Evolutionary conservation across 1,140 invertebrate genomes (phyloP).

Genomic region (Yoshiicerus persimilis): DNA sequence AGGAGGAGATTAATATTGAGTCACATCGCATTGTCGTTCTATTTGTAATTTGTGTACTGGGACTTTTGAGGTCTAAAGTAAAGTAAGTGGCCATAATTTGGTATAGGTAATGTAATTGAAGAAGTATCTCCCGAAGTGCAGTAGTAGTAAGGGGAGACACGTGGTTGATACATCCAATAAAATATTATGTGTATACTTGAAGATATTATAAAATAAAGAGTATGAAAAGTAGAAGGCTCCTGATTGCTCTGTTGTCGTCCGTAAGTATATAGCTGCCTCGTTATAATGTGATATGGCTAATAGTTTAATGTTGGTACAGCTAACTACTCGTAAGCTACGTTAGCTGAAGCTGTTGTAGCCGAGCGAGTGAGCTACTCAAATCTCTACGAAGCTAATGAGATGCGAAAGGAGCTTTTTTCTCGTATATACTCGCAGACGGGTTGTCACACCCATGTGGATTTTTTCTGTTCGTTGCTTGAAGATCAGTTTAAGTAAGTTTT

Average conservation of each 20-base stretch:
- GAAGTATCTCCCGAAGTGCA: no score
- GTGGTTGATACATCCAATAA: no score
- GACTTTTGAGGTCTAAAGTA: no score
- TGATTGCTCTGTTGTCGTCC: neutral
- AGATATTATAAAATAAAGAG: neutral
- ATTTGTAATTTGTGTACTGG: no score
- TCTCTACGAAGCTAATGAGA: constrained; percentile 33
- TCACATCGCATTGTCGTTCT: no score
- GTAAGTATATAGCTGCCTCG: neutral
- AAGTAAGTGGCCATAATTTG: no score
- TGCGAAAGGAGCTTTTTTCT: constrained; percentile 38
- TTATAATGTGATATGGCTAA: neutral
- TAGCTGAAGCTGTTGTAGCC: neutral
- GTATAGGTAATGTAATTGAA: no score
- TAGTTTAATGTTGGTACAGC: neutral
- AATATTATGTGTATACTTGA: no score
- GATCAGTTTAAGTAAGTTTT: constrained; percentile 32
- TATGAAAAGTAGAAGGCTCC: neutral
- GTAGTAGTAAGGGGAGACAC: no score
- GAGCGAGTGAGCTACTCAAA: neutral
- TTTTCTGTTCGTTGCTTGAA: constrained; percentile 9
- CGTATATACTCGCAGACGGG: constrained; percentile 31
- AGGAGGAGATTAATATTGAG: no score
- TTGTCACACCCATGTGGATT: constrained; percentile 40
- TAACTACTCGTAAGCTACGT: neutral